phyloP scores from a whole-genome alignment of 1,140 invertebrate species.

The Apis dorsata region DNA sequence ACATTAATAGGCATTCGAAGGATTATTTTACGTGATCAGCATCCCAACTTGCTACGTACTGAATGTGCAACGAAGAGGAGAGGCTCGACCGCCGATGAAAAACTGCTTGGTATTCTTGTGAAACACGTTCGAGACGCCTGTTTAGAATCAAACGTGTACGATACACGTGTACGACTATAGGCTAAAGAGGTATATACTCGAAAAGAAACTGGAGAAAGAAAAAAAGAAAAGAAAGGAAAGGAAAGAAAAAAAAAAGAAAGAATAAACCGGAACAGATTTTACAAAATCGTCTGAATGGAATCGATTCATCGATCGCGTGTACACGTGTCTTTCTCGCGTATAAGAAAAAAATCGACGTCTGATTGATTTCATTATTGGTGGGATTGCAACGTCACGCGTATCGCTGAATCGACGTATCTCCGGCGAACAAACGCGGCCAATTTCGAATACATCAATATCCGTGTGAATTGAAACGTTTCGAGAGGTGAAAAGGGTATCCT shows the following conservation, averaged over 20 bases:
- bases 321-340: background rate
- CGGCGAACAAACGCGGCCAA: background rate
- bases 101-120: constrained; percentile 45
- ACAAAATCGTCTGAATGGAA: background rate
- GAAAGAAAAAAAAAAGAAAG: background rate
- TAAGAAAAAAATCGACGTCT: background rate
- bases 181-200: background rate
- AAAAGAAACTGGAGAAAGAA: too few species aligned
- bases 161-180: background rate
- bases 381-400: background rate
- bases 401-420: background rate
- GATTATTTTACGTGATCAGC: constrained; percentile 47
- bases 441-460: background rate
- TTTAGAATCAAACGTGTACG: constrained; percentile 25
- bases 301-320: constrained; percentile 27
- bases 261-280: background rate
- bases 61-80: background rate
- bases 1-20: constrained; percentile 43
- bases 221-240: background rate
- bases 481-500: background rate
- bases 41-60: background rate
- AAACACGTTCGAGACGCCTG: constrained; percentile 19
- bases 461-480: background rate
- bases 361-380: constrained; percentile 18
- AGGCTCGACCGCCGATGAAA: constrained; percentile 10